These are phyloP conservation scores for Eospalax fontanierii DNA, from an alignment of 2,797 vertebrate genomes.

Conservation along the genomic window DNA sequence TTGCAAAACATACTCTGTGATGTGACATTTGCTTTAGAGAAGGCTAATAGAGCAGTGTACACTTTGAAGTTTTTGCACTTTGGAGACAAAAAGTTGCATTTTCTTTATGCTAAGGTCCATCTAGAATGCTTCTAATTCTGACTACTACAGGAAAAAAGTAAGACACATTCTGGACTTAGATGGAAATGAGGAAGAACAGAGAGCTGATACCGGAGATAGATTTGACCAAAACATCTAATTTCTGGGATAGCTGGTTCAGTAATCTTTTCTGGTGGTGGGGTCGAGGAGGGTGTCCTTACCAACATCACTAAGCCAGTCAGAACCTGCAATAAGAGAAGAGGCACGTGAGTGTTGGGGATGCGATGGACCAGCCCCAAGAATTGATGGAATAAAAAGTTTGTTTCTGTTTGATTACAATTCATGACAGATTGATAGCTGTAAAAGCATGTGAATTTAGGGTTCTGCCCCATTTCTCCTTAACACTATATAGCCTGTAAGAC, in stretches of 20 bases:
- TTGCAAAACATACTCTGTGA: slow-evolving; percentile 20
- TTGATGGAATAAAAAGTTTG: slow-evolving; percentile 51
- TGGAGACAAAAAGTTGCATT: not conserved
- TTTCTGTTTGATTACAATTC: slow-evolving; percentile 76
- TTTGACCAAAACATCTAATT: slow-evolving; percentile 31
- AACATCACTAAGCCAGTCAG: not conserved
- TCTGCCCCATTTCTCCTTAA: not conserved
- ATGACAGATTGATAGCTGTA: slow-evolving; percentile 80
- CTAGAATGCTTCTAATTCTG: slow-evolving; percentile 16
- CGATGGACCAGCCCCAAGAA: slow-evolving; percentile 35
- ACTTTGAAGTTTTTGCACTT: slow-evolving; percentile 11
- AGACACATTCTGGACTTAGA: not conserved
- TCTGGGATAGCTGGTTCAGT: not conserved
- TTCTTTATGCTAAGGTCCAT: not conserved
- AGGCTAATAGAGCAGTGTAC: not conserved
- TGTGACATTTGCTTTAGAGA: slow-evolving; percentile 35
- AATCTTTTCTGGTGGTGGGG: not conserved
- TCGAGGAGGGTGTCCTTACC: not conserved
- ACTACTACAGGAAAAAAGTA: not conserved
- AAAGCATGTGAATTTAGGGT: slow-evolving; percentile 70
- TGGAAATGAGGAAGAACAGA: slow-evolving; percentile 20
- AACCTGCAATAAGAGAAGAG: not conserved
- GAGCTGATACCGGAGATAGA: not conserved
- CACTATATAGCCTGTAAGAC: slow-evolving; percentile 62
- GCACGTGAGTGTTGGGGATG: slow-evolving; percentile 1